These are phyloP conservation scores for Thymelicus acteon DNA, from an alignment of 2,888 invertebrate genomes.

Conservation along the genomic window DNA sequence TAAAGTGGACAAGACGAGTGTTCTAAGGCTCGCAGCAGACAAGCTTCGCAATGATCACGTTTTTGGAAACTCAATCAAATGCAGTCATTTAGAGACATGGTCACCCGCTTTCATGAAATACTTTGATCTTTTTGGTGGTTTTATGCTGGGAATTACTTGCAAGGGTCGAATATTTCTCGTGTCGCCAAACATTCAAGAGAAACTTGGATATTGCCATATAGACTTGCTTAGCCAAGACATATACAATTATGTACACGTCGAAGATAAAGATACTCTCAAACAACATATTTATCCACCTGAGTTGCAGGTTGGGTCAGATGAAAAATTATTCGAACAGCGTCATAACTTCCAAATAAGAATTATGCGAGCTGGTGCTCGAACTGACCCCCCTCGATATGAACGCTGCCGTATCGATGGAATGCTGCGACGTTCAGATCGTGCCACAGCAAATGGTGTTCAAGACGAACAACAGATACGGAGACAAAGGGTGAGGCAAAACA, in stretches of 20 bases:
- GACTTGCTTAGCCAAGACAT: conserved; percentile 96
- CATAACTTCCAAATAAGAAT: conserved; percentile 85
- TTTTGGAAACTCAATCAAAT: conserved; percentile 83
- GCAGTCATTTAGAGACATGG: conserved; percentile 76
- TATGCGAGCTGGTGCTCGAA: conserved; percentile 88
- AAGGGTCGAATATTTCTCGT: conserved; percentile 94
- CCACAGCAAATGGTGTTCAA: conserved; percentile 79
- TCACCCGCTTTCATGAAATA: conserved; percentile 85
- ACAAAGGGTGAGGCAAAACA: conserved; percentile 81
- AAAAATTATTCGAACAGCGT: conserved; percentile 71
- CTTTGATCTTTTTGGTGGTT: conserved; percentile 90
- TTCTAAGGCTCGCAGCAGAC: conserved; percentile 93
- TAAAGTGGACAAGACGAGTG: conserved; percentile 95
- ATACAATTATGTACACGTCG: conserved; percentile 92
- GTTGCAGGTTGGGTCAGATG: conserved; percentile 66
- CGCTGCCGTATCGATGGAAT: conserved; percentile 88
- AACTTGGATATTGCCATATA: conserved; percentile 94
- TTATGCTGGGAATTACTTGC: conserved; percentile 91
- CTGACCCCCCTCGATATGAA: conserved; percentile 89
- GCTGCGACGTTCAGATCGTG: conserved; percentile 84
- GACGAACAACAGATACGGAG: conserved; percentile 80
- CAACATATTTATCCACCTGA: conserved; percentile 87
- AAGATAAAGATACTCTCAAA: conserved; percentile 91
- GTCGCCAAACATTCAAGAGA: conserved; percentile 92
- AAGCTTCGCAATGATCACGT: conserved; percentile 92